Conservation (phyloP, 2,113 vertebrate species). For the Aegotheles bennettii region DNA sequence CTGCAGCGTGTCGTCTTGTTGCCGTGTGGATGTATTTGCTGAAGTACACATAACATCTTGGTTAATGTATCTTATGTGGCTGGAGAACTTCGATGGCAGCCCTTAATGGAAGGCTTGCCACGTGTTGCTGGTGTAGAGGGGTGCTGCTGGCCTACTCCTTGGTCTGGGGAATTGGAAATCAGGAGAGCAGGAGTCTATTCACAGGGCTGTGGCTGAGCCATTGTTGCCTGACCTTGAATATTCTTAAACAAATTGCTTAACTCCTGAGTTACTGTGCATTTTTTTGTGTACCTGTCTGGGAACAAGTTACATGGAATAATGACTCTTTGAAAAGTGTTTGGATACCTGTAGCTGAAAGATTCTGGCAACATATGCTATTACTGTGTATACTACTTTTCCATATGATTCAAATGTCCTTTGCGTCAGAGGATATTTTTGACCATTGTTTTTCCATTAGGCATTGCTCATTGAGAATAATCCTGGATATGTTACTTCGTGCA, state of each 20-base stretch:
- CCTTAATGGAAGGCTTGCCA: not conserved
- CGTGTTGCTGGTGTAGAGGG: not conserved
- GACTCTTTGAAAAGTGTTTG: not conserved
- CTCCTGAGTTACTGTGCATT: not conserved
- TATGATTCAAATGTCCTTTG: not conserved
- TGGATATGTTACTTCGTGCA: not conserved
- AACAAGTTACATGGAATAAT: not conserved
- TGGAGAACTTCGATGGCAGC: not conserved
- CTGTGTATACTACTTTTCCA: not conserved
- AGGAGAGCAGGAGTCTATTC: not conserved
- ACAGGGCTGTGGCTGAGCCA: not conserved
- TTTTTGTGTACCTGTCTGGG: too few species aligned
- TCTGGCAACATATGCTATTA: not conserved
- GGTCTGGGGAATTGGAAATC: not conserved
- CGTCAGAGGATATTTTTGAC: not conserved
- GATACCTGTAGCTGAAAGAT: not conserved
- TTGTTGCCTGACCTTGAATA: not conserved
- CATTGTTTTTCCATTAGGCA: not conserved
- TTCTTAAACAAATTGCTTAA: not conserved
- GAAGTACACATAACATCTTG: not conserved
- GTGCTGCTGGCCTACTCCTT: not conserved
- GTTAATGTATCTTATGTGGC: not conserved
- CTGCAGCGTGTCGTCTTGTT: not conserved
- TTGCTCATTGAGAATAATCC: not conserved
- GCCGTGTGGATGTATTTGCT: not conserved